These are phyloP conservation scores for Semaprochilodus insignis DNA, from an alignment of 2,797 vertebrate genomes.

Conservation along the genomic window DNA sequence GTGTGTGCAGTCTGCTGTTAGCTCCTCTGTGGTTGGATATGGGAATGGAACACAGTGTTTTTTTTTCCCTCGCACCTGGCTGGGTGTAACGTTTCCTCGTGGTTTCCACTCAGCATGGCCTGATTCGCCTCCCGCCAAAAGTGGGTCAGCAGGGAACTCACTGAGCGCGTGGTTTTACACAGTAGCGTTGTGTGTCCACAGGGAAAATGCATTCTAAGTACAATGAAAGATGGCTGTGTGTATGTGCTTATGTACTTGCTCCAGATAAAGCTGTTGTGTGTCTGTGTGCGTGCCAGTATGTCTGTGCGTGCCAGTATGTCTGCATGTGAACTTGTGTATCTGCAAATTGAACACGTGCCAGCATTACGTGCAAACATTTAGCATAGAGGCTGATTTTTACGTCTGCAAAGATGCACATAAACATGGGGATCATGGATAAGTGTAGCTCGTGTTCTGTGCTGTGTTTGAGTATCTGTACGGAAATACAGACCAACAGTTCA, in stretches of 20 bases:
- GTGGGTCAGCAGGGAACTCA: constrained; percentile 18
- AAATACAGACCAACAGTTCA: too few relatives aligned
- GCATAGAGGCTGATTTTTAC: too few relatives aligned
- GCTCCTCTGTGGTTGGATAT: not conserved
- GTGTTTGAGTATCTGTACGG: too few relatives aligned
- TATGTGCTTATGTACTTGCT: not conserved
- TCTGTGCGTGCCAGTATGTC: not conserved
- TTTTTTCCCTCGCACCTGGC: not conserved
- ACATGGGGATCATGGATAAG: too few relatives aligned
- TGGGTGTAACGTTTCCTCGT: not conserved
- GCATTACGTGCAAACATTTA: too few relatives aligned
- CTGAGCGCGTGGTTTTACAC: not conserved
- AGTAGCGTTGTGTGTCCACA: not conserved
- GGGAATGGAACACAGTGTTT: not conserved
- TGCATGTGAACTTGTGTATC: not conserved
- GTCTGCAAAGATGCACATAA: too few relatives aligned
- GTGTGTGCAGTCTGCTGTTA: not conserved
- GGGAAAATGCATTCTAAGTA: constrained; percentile 25
- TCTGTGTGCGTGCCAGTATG: not conserved
- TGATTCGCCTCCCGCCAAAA: not conserved
- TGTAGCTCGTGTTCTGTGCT: too few relatives aligned
- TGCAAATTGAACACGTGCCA: too few relatives aligned
- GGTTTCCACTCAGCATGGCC: constrained; percentile 5
- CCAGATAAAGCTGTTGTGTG: not conserved
- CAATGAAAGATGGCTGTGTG: not conserved